phyloP scores from a whole-genome alignment of 2,888 invertebrate species.

The Thereva unica region DNA sequence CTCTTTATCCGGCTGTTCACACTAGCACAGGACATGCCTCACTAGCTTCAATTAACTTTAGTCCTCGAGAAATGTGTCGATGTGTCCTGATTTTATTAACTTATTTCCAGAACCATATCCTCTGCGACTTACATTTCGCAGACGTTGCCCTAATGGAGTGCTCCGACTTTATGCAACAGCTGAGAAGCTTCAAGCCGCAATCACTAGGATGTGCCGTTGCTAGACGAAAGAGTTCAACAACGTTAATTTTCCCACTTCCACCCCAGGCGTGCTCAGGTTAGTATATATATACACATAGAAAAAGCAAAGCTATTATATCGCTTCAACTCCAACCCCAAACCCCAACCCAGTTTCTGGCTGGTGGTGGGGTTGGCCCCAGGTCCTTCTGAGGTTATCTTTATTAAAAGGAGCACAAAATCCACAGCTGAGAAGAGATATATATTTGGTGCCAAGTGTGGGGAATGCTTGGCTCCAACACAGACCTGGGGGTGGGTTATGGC shows the following conservation, averaged over 20 bases:
- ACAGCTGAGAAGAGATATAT: no score
- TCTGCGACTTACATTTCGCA: conserved; percentile 94
- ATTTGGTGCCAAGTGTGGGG: no score
- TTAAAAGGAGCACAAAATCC: no score
- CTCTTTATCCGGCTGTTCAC: neutral
- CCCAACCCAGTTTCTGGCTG: no score
- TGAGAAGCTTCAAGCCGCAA: conserved; percentile 94
- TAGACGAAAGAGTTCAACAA: conserved; percentile 89
- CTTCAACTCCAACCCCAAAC: no score
- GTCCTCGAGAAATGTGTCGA: neutral
- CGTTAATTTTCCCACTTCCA: conserved; percentile 89
- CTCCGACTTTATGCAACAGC: conserved; percentile 96
- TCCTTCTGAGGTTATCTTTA: no score
- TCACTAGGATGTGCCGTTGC: conserved; percentile 94
- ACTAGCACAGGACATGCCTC: neutral
- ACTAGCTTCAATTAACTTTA: neutral
- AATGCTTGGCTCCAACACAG: no score
- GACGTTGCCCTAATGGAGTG: conserved; percentile 97
- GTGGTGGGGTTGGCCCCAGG: no score
- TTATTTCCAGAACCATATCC: conserved; percentile 75
- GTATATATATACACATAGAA: conserved; percentile 41
- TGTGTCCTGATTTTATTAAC: conserved; percentile 25
- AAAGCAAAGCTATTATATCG: neutral
- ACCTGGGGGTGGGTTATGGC: no score
- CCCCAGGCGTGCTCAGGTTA: conserved; percentile 93